These are phyloP conservation scores for Garra rufa DNA, from an alignment of 2,113 vertebrate species.

Conservation along the genomic window DNA sequence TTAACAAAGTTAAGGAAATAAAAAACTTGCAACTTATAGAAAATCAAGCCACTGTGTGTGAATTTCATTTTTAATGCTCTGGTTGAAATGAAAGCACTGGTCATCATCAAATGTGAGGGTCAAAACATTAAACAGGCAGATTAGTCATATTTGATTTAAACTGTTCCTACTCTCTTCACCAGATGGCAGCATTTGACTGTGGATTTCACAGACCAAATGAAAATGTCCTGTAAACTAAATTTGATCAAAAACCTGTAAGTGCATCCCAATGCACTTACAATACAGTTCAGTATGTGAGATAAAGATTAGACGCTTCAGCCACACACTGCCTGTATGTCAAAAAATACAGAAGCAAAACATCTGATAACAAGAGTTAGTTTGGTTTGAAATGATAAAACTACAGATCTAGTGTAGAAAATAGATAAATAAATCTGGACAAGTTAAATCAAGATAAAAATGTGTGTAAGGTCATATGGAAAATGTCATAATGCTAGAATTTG, in stretches of 20 bases:
- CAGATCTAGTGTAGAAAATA: neutral
- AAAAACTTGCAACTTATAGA: neutral
- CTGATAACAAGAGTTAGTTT: neutral
- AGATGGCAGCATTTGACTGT: conserved; percentile 45
- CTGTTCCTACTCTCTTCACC: conserved; percentile 19
- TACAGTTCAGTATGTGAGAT: neutral
- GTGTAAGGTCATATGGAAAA: neutral
- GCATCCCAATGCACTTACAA: neutral
- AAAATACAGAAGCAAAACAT: neutral
- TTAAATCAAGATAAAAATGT: too few relatives aligned
- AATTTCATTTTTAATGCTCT: neutral
- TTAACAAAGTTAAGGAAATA: neutral
- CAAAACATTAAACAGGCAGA: neutral
- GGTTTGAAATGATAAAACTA: neutral
- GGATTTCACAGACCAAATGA: neutral
- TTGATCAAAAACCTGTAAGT: neutral
- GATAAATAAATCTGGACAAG: too few relatives aligned
- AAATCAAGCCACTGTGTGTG: neutral
- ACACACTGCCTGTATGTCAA: neutral
- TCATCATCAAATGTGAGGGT: neutral
- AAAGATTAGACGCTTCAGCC: neutral
- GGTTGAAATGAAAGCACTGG: neutral
- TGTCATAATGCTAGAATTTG: too few relatives aligned
- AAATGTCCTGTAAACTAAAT: neutral
- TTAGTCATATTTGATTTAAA: neutral